Base-by-base conservation (phyloP, 2,113 vertebrate genomes). In the Gadus macrocephalus region DNA sequence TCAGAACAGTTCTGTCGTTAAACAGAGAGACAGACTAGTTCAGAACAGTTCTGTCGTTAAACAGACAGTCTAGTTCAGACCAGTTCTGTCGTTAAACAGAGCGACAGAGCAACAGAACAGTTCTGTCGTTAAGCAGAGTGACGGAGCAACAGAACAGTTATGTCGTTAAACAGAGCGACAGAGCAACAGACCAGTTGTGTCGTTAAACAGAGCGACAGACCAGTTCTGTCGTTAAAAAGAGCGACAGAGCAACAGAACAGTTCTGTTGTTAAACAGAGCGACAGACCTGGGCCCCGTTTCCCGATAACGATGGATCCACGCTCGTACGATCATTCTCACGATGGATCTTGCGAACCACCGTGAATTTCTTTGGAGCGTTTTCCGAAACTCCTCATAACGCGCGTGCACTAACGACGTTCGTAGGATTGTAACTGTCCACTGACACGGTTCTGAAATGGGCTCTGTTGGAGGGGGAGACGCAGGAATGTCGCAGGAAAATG, bases 51-150 rank as follows among this genome's bases (percentile, higher is more conserved):
- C 55, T 56, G 17, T 56, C 55, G 1, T 16, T 56, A 56, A 56
- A 69, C 72, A 63, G 55, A 64, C 68, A 38, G 4, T 3, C 61
- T 1, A 70, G 73, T 73, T 73, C 73, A 76, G 22, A 25, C 2
- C 31, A 31, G 55, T 58, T 58, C 53, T 56, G 17, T 58, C 55
- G 17, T 58, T 58, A 58, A 58, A 69, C 72, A 63, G 61, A 64
- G 31, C 2, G 31, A 31, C 31, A 31, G 22, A 25, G 1, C 2
- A 25, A 2, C 22, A 25, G 22, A 25, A 31, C 31, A 31, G 55
- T n/a, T 17, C 55, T 58, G 17, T 58, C 55, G 17, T 58, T 58
- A 58, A 58, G 66, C 72, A 63, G 61, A 64, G 31, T 6, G 3
- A 31, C 28, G 4, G n/a, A n/a, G n/a, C n/a, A n/a, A n/a, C 22